Conservation (phyloP, 2,113 vertebrate genomes). For the Pterocles gutturalis region DNA sequence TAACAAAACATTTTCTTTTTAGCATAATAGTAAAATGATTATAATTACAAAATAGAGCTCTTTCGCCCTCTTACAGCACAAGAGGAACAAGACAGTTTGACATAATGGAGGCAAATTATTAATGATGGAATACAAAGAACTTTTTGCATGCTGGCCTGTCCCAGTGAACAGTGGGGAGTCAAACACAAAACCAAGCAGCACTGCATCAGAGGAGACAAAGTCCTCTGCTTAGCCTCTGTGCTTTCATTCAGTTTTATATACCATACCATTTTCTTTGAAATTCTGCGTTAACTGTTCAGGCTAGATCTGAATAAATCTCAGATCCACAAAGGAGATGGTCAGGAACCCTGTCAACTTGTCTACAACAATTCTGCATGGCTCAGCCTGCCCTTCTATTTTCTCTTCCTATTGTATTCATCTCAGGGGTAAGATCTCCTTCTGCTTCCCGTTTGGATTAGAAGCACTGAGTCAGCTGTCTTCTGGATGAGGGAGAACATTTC, state of each 20-base stretch:
- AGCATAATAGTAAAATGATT: background rate
- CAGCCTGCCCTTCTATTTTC: background rate
- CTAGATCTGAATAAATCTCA: background rate
- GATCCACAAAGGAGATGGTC: background rate
- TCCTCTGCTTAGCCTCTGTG: background rate
- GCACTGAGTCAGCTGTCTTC: background rate
- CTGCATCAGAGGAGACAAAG: background rate
- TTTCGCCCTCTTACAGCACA: background rate
- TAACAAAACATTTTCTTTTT: background rate
- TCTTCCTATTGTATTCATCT: background rate
- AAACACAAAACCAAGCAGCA: background rate
- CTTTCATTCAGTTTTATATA: background rate
- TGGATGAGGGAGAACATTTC: background rate
- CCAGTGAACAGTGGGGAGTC: background rate
- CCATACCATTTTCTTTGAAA: background rate
- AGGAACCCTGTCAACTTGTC: background rate
- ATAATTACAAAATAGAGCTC: slow-evolving; percentile 22
- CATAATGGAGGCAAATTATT: slow-evolving; percentile 3
- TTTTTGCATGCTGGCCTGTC: background rate
- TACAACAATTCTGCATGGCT: background rate
- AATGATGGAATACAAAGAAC: background rate
- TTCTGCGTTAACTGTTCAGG: background rate
- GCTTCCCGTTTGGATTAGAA: background rate
- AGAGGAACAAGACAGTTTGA: slow-evolving; percentile 4
- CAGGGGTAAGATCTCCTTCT: background rate